Conservation (phyloP, 2,113 vertebrate genomes). For the Lontra canadensis region DNA sequence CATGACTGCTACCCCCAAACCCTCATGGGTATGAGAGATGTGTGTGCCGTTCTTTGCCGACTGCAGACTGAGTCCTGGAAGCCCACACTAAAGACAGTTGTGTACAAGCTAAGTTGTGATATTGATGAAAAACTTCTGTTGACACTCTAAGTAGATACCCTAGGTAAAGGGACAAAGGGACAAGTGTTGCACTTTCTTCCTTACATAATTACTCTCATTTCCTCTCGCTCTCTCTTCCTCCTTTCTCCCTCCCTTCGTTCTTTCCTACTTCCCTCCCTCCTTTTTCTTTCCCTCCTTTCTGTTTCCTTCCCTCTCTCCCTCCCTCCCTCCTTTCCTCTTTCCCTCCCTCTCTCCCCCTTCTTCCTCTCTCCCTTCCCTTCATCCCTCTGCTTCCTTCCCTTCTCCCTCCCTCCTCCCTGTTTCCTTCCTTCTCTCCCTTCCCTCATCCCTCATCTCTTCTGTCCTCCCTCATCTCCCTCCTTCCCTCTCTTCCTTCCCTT, state of each 20-base stretch:
- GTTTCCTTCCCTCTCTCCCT: too few species aligned
- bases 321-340: fast-evolving
- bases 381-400: too few species aligned
- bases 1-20: background rate
- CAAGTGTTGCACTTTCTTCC: background rate
- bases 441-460: background rate
- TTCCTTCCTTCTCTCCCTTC: too few species aligned
- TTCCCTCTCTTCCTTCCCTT: background rate
- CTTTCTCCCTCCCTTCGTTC: too few species aligned
- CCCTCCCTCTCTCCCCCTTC: too few species aligned
- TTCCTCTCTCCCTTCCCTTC: too few species aligned
- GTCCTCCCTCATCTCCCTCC: background rate
- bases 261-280: too few species aligned
- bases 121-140: background rate
- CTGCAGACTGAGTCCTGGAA: background rate
- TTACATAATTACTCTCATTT: background rate
- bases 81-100: background rate
- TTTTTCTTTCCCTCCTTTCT: too few species aligned
- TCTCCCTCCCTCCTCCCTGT: too few species aligned
- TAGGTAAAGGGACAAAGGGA: background rate
- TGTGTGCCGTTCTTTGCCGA: background rate
- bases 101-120: background rate
- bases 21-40: background rate
- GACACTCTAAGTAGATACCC: background rate
- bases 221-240: background rate